A percentile compares a stretch with the other conserved stretches of the same genome.
phyloP scores from a whole-genome alignment of 2,113 vertebrate species.

The Syngnathus floridae region DNA sequence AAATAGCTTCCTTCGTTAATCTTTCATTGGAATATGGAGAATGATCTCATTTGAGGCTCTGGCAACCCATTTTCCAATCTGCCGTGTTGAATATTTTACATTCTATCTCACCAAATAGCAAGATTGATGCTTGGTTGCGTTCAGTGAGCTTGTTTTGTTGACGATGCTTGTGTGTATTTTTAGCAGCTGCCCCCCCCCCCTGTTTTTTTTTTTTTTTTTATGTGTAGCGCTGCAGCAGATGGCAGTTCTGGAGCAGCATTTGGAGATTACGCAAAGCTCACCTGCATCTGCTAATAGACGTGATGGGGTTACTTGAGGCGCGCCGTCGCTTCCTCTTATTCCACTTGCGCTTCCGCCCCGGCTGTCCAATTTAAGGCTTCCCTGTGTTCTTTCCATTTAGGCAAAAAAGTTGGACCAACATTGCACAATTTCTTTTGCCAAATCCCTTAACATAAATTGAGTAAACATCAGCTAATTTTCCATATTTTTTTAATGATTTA shows the following conservation, averaged over 20 bases:
- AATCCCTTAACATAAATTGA: too few relatives aligned
- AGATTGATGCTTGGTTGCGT: conserved; percentile 9
- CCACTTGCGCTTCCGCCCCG: not conserved
- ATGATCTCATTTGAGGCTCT: conserved; percentile 51
- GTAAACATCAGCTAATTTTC: too few relatives aligned
- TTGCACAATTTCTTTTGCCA: too few relatives aligned
- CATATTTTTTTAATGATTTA: too few relatives aligned
- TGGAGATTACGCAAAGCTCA: conserved; percentile 49
- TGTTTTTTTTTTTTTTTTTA: conserved; percentile 27
- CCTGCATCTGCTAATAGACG: conserved; percentile 38
- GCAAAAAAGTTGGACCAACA: too few relatives aligned
- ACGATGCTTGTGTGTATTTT: conserved; percentile 45
- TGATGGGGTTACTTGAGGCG: conserved; percentile 1
- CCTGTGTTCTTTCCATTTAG: too few relatives aligned
- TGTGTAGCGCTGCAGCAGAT: conserved; percentile 49
- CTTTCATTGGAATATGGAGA: conserved; percentile 56
- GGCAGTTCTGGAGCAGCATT: conserved; percentile 34
- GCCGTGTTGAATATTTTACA: conserved; percentile 66
- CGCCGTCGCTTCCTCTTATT: not conserved
- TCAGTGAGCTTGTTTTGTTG: conserved; percentile 25
- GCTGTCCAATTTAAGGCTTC: not conserved
- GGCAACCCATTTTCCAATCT: conserved; percentile 51
- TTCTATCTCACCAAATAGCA: too few relatives aligned
- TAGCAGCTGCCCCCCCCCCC: conserved; percentile 33
- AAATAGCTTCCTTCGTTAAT: conserved; percentile 54